These are phyloP conservation scores for Menura novaehollandiae DNA, from an alignment of 2,113 vertebrate genomes.

Conservation along the genomic window DNA sequence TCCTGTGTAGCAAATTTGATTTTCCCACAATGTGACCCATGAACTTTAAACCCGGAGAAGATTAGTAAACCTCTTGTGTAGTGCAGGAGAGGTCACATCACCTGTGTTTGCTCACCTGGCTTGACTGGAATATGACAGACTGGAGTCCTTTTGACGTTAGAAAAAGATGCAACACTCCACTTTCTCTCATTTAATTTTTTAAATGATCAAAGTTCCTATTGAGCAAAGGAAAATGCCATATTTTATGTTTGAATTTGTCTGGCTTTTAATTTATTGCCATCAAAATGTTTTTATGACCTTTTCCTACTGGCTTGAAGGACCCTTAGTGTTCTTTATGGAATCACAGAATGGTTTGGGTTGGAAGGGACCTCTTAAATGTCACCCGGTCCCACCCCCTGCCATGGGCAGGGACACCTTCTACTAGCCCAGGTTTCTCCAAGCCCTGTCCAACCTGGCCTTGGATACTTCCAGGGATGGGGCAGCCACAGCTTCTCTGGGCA, in stretches of 20 bases:
- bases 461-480: not conserved
- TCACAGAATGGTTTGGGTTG: not conserved
- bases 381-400: not conserved
- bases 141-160: not conserved
- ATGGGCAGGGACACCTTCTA: not conserved
- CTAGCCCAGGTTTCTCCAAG: not conserved
- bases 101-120: not conserved
- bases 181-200: not conserved
- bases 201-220: fast-evolving
- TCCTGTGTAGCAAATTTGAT: not conserved
- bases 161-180: not conserved
- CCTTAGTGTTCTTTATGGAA: not conserved
- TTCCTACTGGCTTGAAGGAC: not conserved
- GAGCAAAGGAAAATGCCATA: not conserved
- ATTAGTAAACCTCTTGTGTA: not conserved
- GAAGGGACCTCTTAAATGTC: not conserved
- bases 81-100: not conserved
- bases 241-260: not conserved
- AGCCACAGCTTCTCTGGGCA: not conserved
- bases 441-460: not conserved
- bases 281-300: not conserved
- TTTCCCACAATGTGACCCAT: not conserved
- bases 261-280: not conserved
- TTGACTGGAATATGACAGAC: not conserved
- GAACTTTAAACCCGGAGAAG: not conserved